Evolutionary conservation across 2,113 vertebrate genomes (phyloP).

Genomic region (Engystomops pustulosus): DNA sequence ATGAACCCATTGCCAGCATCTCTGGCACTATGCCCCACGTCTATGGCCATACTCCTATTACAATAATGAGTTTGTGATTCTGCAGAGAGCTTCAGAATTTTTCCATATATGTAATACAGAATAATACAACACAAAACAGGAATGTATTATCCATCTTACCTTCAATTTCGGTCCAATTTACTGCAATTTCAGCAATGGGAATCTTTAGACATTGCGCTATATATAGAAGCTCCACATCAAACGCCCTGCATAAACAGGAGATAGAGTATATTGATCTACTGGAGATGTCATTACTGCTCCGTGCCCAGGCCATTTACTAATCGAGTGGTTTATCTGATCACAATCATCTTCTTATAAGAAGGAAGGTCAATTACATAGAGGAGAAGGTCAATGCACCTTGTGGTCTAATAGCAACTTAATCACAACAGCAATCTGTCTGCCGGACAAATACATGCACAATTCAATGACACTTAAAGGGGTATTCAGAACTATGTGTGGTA

Average conservation of each 20-base stretch:
- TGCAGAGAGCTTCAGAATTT: neutral
- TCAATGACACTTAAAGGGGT: neutral
- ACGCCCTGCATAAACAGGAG: conserved; percentile 83
- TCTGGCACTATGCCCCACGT: too few species aligned
- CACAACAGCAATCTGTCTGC: neutral
- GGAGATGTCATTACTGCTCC: conserved; percentile 60
- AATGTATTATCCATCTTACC: conserved; percentile 71
- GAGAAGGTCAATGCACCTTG: neutral
- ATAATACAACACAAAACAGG: neutral
- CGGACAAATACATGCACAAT: neutral
- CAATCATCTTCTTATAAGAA: conserved; percentile 12
- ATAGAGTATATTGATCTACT: conserved; percentile 42
- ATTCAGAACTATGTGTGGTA: too few species aligned
- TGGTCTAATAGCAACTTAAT: neutral
- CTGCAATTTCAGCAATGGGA: conserved; percentile 92
- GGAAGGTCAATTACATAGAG: conserved; percentile 20
- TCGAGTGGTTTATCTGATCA: conserved; percentile 2
- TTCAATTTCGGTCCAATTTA: conserved; percentile 99
- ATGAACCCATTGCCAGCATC: too few species aligned
- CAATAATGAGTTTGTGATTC: neutral
- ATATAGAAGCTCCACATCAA: conserved; percentile 95
- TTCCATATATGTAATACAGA: neutral
- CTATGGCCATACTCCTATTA: neutral
- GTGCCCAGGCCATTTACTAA: conserved; percentile 6
- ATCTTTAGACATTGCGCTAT: conserved; percentile 91